phyloP scores from a whole-genome alignment of 2,797 vertebrate genomes.

The Dryobates pubescens region DNA sequence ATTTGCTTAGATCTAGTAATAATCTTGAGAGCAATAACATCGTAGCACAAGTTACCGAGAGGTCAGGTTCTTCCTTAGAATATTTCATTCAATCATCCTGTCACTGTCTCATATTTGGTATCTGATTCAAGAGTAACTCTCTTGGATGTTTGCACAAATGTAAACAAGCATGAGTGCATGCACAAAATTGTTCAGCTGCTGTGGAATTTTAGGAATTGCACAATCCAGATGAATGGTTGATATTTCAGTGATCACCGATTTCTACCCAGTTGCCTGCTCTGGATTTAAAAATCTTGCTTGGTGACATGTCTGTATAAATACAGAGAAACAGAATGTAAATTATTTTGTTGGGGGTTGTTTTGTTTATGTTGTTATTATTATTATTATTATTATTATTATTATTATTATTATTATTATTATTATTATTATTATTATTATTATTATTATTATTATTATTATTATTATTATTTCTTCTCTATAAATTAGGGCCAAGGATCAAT shows the following conservation, averaged over 20 bases:
- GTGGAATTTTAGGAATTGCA: neutral
- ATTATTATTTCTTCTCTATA: neutral
- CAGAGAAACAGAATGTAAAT: neutral
- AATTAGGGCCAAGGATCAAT: neutral
- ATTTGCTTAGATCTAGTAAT: conserved; percentile 3
- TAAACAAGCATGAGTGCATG: neutral
- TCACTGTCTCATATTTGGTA: neutral
- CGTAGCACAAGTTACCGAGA: neutral
- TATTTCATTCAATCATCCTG: neutral
- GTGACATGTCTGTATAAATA: neutral
- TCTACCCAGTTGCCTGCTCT: neutral
- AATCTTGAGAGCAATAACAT: neutral
- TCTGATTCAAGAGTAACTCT: neutral
- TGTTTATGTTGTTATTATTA: no score
- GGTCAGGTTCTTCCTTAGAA: neutral
- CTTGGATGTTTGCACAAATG: neutral
- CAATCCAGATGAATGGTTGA: neutral
- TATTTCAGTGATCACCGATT: neutral
- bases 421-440: neutral
- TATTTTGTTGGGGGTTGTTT: no score
- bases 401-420: neutral
- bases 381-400: no score
- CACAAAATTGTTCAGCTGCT: neutral
- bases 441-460: no score
- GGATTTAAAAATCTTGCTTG: neutral